Evolutionary conservation across 2,888 invertebrate species (phyloP), one percentile per base, ranked within the genome.

Genomic region (Pharmacophagus antenor): DNA sequence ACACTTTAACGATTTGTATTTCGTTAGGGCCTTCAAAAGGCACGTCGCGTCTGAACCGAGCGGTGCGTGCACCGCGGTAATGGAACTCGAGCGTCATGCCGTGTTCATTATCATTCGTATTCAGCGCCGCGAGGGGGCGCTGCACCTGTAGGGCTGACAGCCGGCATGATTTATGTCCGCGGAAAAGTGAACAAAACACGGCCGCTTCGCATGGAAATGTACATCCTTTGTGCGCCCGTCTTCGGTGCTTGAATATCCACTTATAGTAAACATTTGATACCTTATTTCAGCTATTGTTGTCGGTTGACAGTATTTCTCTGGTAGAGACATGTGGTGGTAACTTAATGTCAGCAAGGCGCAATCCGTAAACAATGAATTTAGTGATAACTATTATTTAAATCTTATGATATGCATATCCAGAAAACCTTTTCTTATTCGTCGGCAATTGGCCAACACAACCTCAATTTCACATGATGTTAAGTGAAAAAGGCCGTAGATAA

Each of bases 41-140:
- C 65, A 53, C 64, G 67, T 63, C 2, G 63, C 70, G 65, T 64
- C 53, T 62, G 22, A 12, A 17, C 6, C 3, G 20, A n/a, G 20
- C 55, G 67, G 74, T 73, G 73, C 67, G 70, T 71, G 46, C 58
- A 37, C 46, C 58, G 46, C 51, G 23, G 21, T 54, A 58, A 61
- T 67, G 65, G 62, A 68, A 67, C 68, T 65, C 71, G 66, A 63
- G 67, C 66, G 64, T 68, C 52, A 56, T 57, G 58, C 64, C 66
- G 73, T 77, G 82, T 84, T 85, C 84, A 84, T 85, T 85, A 86
- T 84, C 81, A 82, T 86, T 84, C 83, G 81, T 86, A 84, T 84
- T 85, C 84, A 78, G 73, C 70, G 76, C 70, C 70, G 77, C 71
- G 70, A 72, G 73, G 69, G 68, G 72, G 71, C 7, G 44, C 70